Base-by-base conservation (phyloP, 2,113 vertebrate species). In the Cynocephalus volans region DNA sequence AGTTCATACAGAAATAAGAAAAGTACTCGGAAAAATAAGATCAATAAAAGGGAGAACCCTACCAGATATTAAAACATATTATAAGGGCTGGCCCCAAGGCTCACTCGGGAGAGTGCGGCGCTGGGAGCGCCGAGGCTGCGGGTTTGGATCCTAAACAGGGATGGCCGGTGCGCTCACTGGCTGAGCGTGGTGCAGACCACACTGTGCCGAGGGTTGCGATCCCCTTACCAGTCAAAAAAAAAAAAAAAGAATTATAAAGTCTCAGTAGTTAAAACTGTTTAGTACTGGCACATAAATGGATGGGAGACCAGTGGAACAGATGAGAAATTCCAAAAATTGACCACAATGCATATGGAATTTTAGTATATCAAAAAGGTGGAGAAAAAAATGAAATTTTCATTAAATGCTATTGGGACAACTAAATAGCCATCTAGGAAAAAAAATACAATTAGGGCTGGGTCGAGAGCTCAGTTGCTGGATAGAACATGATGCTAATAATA, bases 1-100 rank as follows among this genome's bases (percentile, higher is more conserved):
- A 56, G 18, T 79, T 92, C 45, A 81, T 56, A 64, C 28, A 21
- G 24, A 87, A 81, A 85, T 33, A 54, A 73, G n/a, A 65, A 67
- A 56, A 36, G n/a, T 65, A 91, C 23, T 58, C 60, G 64, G 19
- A 95, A 88, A 70, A 95, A 24, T 64, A 82, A 65, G 7, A 95
- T n/a, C 41, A 94, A 19, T 76, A 41, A 79, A 92, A 89, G 11
- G 14, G 19, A 72, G 36, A 76, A 6, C 33, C 45, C 17, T 76
- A 87, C 1, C 21, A 76, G 41, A 93, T 73, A 84, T 45, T 69
- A 95, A 95, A 89, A 95, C 8, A 60, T 41, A 72, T 52, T 28
- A 93, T 41, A 41, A 41, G 41, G 41, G 41, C 41, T 4, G 4
- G 41, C 41, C 41, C 41, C 4, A 4, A 3, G 41, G 41, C 41